Conservation (phyloP, 2,113 vertebrate genomes). For the Calonectris borealis region DNA sequence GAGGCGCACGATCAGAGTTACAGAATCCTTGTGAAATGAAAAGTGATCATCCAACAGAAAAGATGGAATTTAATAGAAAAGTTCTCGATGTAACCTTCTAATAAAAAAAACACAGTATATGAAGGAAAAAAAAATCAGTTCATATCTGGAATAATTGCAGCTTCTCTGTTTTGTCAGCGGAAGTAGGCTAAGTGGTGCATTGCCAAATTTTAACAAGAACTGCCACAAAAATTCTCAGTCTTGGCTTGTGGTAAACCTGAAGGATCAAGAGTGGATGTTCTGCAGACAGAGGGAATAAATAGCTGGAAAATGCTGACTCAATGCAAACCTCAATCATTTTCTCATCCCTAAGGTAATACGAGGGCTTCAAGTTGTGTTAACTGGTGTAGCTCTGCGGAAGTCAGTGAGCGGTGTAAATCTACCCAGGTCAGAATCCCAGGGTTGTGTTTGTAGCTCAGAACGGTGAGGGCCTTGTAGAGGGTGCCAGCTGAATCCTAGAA, state of each 20-base stretch:
- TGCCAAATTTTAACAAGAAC: neutral
- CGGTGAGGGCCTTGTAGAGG: neutral
- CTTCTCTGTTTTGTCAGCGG: neutral
- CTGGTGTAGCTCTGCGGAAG: neutral
- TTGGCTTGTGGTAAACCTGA: neutral
- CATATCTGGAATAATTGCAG: neutral
- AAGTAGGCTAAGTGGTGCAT: neutral
- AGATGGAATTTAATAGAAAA: neutral
- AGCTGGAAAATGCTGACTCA: neutral
- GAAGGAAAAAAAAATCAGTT: accelerated
- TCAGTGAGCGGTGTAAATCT: neutral
- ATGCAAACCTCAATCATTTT: neutral
- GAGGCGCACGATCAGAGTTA: neutral
- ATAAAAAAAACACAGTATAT: neutral
- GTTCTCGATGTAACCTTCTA: neutral
- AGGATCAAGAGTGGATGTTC: neutral
- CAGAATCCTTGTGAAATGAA: neutral
- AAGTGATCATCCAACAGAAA: neutral
- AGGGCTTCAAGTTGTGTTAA: neutral
- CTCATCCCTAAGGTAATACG: neutral
- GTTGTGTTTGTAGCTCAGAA: neutral
- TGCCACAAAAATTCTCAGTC: neutral
- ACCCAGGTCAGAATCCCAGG: neutral
- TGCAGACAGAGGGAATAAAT: neutral
- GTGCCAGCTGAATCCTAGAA: neutral